A percentile compares a stretch with the other conserved stretches of the same genome.
phyloP scores from a whole-genome alignment of 2,888 invertebrate genomes.

The Timema podura region DNA sequence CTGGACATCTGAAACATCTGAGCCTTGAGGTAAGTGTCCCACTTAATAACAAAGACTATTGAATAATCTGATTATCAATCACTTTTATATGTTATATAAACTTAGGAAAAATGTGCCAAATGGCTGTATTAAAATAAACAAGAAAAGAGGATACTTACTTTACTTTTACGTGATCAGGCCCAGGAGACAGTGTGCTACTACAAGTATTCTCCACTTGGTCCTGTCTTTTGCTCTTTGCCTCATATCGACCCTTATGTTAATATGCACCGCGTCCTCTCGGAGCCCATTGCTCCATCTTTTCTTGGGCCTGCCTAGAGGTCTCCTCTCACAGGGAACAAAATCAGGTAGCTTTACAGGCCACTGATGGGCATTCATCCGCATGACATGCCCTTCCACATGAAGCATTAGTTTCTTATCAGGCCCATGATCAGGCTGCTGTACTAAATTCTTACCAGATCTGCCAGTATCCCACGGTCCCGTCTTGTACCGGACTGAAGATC shows the following conservation, averaged over 20 bases:
- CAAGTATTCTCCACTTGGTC: neutral
- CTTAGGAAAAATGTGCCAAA: too few species aligned
- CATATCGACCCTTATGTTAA: neutral
- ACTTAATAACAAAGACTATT: too few species aligned
- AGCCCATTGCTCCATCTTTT: neutral
- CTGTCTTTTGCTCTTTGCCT: neutral
- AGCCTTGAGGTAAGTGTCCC: too few species aligned
- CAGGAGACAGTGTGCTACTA: too few species aligned
- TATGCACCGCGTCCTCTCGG: neutral
- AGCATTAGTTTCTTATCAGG: neutral
- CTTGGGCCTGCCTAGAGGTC: neutral
- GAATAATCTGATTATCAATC: too few species aligned
- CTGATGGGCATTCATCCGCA: neutral
- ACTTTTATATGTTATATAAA: too few species aligned
- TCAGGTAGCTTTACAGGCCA: neutral
- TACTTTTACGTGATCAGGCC: too few species aligned
- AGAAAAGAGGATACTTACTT: too few species aligned
- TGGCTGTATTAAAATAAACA: too few species aligned
- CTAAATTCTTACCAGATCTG: neutral
- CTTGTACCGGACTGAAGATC: neutral
- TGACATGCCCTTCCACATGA: neutral
- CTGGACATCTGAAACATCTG: too few species aligned
- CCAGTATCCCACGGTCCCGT: neutral
- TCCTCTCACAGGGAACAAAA: neutral
- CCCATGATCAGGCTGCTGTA: neutral